Evolutionary conservation across 2,797 vertebrate species (phyloP).

Genomic region (Neosilurus mollespiculum): DNA sequence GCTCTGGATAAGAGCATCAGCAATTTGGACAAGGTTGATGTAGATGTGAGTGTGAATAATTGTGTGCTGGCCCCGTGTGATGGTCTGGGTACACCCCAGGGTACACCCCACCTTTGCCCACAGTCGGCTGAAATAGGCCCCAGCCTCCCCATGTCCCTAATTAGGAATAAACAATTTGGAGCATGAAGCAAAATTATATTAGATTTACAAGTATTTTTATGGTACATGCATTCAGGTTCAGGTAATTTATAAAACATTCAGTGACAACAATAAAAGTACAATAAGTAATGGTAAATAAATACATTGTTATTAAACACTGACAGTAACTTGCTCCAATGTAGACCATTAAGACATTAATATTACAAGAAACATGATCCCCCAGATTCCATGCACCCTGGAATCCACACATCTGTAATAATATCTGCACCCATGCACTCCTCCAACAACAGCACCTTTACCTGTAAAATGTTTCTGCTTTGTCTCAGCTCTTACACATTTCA

Average conservation of each 20-base stretch:
- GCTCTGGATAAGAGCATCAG: neutral
- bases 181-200: too few relatives aligned
- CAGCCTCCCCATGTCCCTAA: too few relatives aligned
- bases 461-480: neutral
- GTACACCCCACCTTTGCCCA: too few relatives aligned
- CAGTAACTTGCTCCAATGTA: neutral
- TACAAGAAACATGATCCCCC: neutral
- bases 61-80: too few relatives aligned
- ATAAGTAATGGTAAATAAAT: neutral
- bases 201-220: neutral
- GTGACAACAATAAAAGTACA: neutral
- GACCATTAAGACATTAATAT: neutral
- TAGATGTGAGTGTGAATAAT: too few relatives aligned
- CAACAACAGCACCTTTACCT: neutral
- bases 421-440: neutral
- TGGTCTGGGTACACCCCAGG: too few relatives aligned
- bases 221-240: neutral
- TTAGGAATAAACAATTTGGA: too few relatives aligned
- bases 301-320: neutral
- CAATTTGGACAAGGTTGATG: neutral
- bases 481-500: slow-evolving; percentile 4
- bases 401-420: neutral
- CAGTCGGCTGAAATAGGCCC: too few relatives aligned
- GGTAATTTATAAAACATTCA: neutral
- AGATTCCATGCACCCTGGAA: neutral